Conservation (phyloP, 2,888 invertebrate genomes). For the Limenitis camilla region DNA sequence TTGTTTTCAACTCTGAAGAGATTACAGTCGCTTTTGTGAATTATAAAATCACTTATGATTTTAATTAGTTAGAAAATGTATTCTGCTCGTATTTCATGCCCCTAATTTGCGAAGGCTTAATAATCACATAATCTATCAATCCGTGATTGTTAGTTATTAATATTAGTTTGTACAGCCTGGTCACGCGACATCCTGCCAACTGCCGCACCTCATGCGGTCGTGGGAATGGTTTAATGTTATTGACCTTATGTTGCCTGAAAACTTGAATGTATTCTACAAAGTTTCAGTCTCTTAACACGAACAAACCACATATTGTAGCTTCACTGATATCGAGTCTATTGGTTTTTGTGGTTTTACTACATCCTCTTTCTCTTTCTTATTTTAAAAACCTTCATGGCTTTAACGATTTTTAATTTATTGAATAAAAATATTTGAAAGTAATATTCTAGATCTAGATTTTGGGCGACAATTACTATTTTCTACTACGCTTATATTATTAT, state of each 20-base stretch:
- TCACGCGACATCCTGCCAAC: constrained; percentile 24
- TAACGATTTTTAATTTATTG: too few relatives aligned
- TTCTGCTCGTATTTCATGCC: background rate
- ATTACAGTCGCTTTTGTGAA: too few relatives aligned
- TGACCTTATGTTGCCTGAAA: constrained; percentile 26
- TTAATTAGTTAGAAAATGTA: too few relatives aligned
- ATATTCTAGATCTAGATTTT: too few relatives aligned
- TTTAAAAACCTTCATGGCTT: too few relatives aligned
- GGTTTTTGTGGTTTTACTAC: too few relatives aligned
- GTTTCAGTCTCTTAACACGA: background rate
- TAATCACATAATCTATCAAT: background rate
- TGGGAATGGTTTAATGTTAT: constrained; percentile 22
- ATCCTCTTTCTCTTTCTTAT: too few relatives aligned
- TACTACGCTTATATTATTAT: background rate
- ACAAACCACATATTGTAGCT: too few relatives aligned
- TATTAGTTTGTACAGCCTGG: constrained; percentile 8
- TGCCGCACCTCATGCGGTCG: constrained; percentile 19
- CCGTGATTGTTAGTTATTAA: constrained; percentile 9
- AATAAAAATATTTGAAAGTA: too few relatives aligned
- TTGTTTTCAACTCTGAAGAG: too few relatives aligned
- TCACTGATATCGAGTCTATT: too few relatives aligned
- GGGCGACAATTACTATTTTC: background rate
- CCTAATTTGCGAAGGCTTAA: background rate
- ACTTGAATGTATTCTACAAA: background rate
- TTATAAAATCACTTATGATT: too few relatives aligned